Base-by-base conservation (phyloP, 1,140 invertebrate genomes). In the Chymomyza costata region DNA sequence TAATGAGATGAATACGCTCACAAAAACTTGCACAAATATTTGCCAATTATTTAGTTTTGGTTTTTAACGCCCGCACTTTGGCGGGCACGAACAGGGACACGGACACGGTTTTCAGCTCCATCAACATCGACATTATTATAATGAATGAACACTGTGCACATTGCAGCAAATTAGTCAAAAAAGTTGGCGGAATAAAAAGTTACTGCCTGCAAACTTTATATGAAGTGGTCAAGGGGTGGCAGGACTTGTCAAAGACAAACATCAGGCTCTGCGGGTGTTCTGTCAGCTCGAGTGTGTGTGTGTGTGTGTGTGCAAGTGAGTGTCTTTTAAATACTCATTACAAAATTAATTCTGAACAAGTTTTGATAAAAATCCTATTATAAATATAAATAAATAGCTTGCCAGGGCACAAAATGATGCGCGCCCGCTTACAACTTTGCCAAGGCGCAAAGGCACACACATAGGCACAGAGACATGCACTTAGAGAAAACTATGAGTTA, bases 321-420 rank as follows among this genome's bases (percentile, higher is more conserved):
- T 71, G 71, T 65, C 54, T 78, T 78, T 78, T 66, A 71, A 78
- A 80, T 71, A 63, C 71, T 71, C 63, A 78, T 78, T 80, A 78
- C 73, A 71, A 65, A 78, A 70, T 59, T 52, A 65, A 66, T 80
- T 78, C 48, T 57, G 59, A 35, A 53, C n/a, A 35, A 34, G 66
- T 80, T 73, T 67, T 78, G 71, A 78, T 78, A 78, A 78, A 78
- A 78, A 78, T 78, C 71, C 66, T 80, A 78, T 78, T 80, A 78
- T 71, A 78, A 80, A 80, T 66, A 78, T 78, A 78, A 78, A 78
- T 80, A 78, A 78, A 78, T 78, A 80, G 73, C 60, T 66, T 59
- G 71, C 32, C 44, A 48, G 31, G n/a, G n/a, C n/a, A n/a, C n/a
- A n/a, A n/a, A n/a, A n/a, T n/a, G n/a, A n/a, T n/a, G n/a, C n/a